Base-by-base conservation (phyloP, 2,888 invertebrate species). In the Perizoma affinitatum region DNA sequence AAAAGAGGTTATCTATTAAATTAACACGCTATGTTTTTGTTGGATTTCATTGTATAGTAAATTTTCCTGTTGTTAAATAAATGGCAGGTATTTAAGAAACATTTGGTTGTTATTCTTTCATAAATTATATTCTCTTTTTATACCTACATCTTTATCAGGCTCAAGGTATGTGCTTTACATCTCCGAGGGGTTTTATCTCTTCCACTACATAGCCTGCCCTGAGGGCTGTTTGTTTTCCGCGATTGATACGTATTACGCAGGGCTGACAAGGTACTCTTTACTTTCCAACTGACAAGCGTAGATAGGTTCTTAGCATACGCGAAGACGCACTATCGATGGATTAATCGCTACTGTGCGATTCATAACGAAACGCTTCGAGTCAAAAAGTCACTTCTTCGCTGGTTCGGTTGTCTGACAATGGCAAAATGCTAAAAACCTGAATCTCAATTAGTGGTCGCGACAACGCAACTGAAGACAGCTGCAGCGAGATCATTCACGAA, bases 141-240 rank as follows among this genome's bases (percentile, higher is more conserved):
- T 45, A n/a, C 36, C 43, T 33, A 42, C 51, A 50, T 60, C 61
- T 64, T 68, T 65, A 69, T 66, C 67, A 60, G 47, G 48, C 47
- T 57, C 36, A 54, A 46, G 54, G 68, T 66, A 70, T 68, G 45
- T 53, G 57, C 44, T 54, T 54, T 51, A 55, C 60, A 54, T 54
- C 45, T 57, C 52, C 49, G 62, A 69, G 73, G 75, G 77, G 74
- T 77, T 81, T 86, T 87, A 86, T 87, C 86, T 86, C 86, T 87
- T 86, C 86, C 87, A 79, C 83, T 86, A 84, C 85, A 85, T 83
- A 79, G 70, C 69, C 65, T 78, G 69, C 74, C 74, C 72, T 70
- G 47, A 69, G 66, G 78, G 81, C 78, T 76, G 79, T 82, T 86
- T 84, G 84, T 84, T 80, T 78, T 76, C 75, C 72, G 65, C 78